Percentiles rank a stretch among this genome's conserved stretches.
These are phyloP conservation scores for Pyrgilauda ruficollis DNA, from an alignment of 2,113 vertebrate genomes.

Conservation along the genomic window DNA sequence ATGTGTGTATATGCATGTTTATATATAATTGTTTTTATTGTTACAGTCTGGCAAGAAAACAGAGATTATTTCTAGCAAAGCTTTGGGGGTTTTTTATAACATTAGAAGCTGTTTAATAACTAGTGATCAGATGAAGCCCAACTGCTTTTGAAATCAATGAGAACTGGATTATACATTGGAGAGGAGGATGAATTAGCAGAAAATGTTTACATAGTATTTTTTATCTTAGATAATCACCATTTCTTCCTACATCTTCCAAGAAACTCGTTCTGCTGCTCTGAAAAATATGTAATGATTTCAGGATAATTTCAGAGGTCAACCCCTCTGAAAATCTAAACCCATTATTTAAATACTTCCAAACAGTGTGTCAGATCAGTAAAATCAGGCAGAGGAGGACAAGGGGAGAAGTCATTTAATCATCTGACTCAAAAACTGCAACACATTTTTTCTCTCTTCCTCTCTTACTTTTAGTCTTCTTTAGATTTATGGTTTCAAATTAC, in stretches of 20 bases:
- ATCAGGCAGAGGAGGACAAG: not conserved
- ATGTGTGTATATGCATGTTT: not conserved
- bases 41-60: slow-evolving; percentile 36
- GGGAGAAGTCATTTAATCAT: not conserved
- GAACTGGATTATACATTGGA: slow-evolving; percentile 15
- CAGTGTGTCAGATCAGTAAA: not conserved
- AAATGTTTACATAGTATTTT: slow-evolving; percentile 12
- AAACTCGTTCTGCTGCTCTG: not conserved
- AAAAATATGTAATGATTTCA: not conserved
- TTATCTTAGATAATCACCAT: not conserved
- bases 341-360: not conserved
- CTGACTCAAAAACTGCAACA: not conserved
- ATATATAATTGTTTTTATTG: slow-evolving; percentile 34
- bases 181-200: not conserved
- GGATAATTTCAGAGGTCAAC: not conserved
- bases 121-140: slow-evolving; percentile 22
- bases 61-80: slow-evolving; percentile 23
- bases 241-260: not conserved
- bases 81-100: not conserved
- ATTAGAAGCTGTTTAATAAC: slow-evolving; percentile 31
- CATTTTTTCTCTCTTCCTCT: not conserved
- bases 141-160: slow-evolving; percentile 35
- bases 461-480: not conserved
- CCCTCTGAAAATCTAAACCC: not conserved
- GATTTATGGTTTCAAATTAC: not conserved